These are phyloP conservation scores for Coronaproctus castanopsis DNA, from an alignment of 2,888 invertebrate genomes.

Conservation along the genomic window DNA sequence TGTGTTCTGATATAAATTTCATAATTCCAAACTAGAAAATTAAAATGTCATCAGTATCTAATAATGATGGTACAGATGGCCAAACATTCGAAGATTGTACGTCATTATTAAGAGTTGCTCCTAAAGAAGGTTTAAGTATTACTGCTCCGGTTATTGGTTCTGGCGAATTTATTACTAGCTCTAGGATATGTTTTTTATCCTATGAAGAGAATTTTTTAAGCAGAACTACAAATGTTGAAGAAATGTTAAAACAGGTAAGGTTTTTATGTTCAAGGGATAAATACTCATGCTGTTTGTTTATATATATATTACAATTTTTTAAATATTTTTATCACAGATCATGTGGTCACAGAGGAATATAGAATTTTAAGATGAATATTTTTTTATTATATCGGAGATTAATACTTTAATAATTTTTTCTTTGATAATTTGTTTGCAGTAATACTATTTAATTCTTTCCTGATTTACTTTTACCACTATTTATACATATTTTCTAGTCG, in stretches of 20 bases:
- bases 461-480: no score
- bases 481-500: no score
- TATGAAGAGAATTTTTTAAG: constrained; percentile 50
- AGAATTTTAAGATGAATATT: no score
- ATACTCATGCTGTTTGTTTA: no score
- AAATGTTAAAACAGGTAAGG: constrained; percentile 14
- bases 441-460: no score
- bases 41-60: neutral
- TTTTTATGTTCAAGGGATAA: no score
- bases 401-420: no score
- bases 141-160: constrained; percentile 51
- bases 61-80: neutral
- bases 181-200: constrained; percentile 54
- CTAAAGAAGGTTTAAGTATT: constrained; percentile 40
- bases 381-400: no score
- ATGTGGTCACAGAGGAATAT: no score
- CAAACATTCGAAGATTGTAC: neutral
- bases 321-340: no score
- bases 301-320: no score
- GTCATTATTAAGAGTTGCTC: constrained; percentile 25
- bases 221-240: constrained; percentile 21
- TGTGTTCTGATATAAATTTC: neutral
- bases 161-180: constrained; percentile 53
- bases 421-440: no score
- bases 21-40: neutral